phyloP scores from a whole-genome alignment of 2,113 vertebrate genomes.

The Bujurquina vittata region DNA sequence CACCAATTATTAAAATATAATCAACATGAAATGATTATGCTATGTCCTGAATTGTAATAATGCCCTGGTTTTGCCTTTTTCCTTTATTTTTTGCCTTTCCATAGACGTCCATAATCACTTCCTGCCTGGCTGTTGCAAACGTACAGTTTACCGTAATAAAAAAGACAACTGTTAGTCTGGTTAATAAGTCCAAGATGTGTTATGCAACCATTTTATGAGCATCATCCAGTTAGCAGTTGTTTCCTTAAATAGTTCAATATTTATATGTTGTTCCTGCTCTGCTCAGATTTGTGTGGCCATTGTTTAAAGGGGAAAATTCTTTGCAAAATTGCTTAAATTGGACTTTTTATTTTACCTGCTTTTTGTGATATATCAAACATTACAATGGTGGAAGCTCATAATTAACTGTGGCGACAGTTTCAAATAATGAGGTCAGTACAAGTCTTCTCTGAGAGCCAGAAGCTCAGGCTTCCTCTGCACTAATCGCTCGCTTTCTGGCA shows the following conservation, averaged over 20 bases:
- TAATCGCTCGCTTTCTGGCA: not conserved
- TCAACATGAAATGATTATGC: not conserved
- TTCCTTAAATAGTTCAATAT: not conserved
- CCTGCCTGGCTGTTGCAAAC: not conserved
- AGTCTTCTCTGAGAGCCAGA: not conserved
- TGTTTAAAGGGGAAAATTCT: not conserved
- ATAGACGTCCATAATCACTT: not conserved
- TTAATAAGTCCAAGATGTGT: not conserved
- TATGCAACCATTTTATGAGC: not conserved
- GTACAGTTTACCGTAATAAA: not conserved
- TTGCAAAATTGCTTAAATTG: not conserved
- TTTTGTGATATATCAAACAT: not conserved
- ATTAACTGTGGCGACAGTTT: not conserved
- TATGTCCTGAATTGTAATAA: not conserved
- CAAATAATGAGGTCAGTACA: not conserved
- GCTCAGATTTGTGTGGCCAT: not conserved
- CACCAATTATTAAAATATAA: not conserved
- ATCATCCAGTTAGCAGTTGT: not conserved
- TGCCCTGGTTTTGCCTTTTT: not conserved
- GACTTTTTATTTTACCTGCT: not conserved
- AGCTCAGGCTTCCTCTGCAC: not conserved
- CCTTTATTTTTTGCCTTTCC: not conserved
- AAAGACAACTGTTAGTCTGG: not conserved
- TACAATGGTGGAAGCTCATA: not conserved
- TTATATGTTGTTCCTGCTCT: too few relatives aligned